Evolutionary conservation across 2,888 invertebrate species (phyloP), one percentile per base, ranked within the genome.

Genomic region (Mechanitis mazaeus): DNA sequence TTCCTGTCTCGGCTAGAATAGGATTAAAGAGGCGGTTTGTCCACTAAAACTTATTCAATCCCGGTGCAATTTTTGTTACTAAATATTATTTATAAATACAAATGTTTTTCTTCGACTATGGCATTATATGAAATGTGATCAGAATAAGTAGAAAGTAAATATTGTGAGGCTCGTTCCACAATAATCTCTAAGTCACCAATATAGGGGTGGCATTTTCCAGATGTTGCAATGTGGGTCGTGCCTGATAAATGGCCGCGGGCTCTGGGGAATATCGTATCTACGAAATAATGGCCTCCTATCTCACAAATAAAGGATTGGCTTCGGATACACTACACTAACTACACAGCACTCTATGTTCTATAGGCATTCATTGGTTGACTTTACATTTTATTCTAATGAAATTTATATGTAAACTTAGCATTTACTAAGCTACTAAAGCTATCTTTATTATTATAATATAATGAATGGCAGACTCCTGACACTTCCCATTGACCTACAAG

Each of bases 151-250:
- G 33, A 54, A 33, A 47, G 47, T 54, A 54, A 54, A 45, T 59
- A 45, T 55, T 20, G 45, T 58, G 46, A 58, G 56, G 35, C 58
- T 61, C 46, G 56, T 67, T 70, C 60, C 61, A 66, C 65, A 68
- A 69, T 70, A 68, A 71, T 69, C 69, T 69, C 66, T 68, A 62
- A 63, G 69, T 66, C 66, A 63, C 69, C 71, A 71, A 72, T 72
- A 70, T 66, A 62, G 63, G 67, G 72, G 69, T 68, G 69, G 66
- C 67, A 70, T 68, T 72, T 66, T 65, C 69, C 73, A 73, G 79
- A 82, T 83, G 81, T 84, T 86, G 83, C 83, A 81, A 84, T 83
- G 80, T 83, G 85, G 86, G 84, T 83, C 84, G 82, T 70, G 66
- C 65, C 81, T 87, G 87, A 87, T 85, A 86, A 86, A 87, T 85